phyloP scores from a whole-genome alignment of 2,113 vertebrate species.

The Galbula dea region DNA sequence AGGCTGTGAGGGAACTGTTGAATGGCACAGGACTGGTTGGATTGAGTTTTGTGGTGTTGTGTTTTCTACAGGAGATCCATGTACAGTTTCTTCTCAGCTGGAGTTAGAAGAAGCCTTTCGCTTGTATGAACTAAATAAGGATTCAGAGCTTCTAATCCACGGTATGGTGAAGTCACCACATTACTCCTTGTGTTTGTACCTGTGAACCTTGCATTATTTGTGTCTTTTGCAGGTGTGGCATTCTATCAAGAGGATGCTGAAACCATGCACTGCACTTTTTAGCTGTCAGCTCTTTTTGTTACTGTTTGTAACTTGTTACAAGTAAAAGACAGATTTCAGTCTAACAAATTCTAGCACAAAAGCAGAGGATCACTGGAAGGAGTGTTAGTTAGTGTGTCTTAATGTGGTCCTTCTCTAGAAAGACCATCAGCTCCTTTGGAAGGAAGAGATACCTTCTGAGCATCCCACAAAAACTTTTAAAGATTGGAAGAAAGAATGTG shows the following conservation, averaged over 20 bases:
- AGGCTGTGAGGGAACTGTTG: background rate
- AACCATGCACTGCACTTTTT: background rate
- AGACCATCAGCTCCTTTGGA: background rate
- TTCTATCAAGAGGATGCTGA: background rate
- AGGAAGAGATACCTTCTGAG: background rate
- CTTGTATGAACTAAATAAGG: conserved; percentile 97
- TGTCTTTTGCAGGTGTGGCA: background rate
- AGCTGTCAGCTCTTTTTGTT: background rate
- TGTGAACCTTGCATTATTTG: background rate
- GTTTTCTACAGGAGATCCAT: conserved; percentile 87
- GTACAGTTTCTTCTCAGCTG: conserved; percentile 96
- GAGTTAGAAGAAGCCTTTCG: conserved; percentile 96
- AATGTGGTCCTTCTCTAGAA: background rate
- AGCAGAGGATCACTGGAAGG: background rate
- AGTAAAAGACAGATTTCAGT: background rate
- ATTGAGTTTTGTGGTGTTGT: background rate
- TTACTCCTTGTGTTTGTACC: background rate
- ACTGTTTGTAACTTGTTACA: background rate
- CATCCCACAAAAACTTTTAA: background rate
- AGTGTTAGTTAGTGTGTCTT: background rate
- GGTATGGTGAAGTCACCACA: conserved; percentile 67
- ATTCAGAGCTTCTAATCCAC: conserved; percentile 96
- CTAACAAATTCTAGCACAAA: background rate
- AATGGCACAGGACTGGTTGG: background rate
- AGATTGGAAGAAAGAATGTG: background rate